Conservation (phyloP, 2,888 invertebrate species). For the Lasioglossum morio region DNA sequence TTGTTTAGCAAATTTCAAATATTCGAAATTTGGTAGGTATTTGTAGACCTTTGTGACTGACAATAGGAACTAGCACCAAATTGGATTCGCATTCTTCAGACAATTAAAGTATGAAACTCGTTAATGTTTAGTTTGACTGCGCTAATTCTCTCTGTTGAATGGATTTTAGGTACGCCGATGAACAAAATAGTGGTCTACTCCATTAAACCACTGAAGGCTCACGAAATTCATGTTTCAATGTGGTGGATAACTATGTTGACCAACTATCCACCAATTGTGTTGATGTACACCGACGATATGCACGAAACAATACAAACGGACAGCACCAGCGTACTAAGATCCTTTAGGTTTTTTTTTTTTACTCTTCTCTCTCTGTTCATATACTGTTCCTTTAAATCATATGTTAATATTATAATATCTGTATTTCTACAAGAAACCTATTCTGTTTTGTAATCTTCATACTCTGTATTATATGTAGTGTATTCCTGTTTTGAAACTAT, state of each 20-base stretch:
- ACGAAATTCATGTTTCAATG: not conserved
- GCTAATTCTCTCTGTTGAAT: not conserved
- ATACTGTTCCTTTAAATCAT: too few species aligned
- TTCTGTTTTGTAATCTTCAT: too few species aligned
- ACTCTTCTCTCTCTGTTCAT: too few species aligned
- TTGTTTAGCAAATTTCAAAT: not conserved
- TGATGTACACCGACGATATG: too few species aligned
- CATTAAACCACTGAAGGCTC: not conserved
- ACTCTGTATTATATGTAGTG: too few species aligned
- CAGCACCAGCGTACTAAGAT: too few species aligned
- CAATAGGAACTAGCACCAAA: not conserved
- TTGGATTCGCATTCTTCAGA: not conserved
- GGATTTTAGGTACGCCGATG: not conserved
- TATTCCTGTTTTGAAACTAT: too few species aligned
- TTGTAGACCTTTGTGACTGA: not conserved
- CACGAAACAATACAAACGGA: too few species aligned
- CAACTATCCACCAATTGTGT: not conserved
- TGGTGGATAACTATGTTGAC: not conserved
- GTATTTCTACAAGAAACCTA: too few species aligned
- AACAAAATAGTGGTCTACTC: not conserved
- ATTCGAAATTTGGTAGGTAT: not conserved
- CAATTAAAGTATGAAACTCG: not conserved
- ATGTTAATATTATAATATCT: too few species aligned
- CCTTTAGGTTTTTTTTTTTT: too few species aligned
- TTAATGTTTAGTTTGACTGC: not conserved